Base-by-base conservation (phyloP, 1,140 invertebrate species). In the Drosophila virilis region DNA sequence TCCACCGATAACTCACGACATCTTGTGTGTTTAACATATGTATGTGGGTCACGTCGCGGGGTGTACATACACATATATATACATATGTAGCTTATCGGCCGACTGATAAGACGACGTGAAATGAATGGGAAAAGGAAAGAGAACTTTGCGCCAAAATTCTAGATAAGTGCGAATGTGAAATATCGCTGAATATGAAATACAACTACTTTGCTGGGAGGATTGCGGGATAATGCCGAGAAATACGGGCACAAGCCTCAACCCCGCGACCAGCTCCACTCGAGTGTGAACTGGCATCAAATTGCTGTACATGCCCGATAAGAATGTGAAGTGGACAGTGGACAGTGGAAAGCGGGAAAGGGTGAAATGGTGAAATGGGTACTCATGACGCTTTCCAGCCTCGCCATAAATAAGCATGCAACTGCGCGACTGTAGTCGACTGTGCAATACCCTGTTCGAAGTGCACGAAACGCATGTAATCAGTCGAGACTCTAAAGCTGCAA, bases 101-200 rank as follows among this genome's bases (percentile, higher is more conserved):
- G 13, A 6, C 57, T 78, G 79, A 83, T 83, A 83, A 69, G 48
- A 50, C 6, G 15, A 22, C 2, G n/a, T 12, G n/a, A 58, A 51
- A 6, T 42, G 1, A 22, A 28, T 4, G 22, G 5, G 22, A 28
- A 5, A 28, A 28, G 3, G 22, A 28, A 5, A 28, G 3, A 28
- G 22, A 28, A 28, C 40, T 6, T n/a, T 13, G 40, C 40, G n/a
- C n/a, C n/a, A 42, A 42, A 42, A 42, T 6, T 42, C 9, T 13
- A 12, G 73, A 73, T 76, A 79, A 66, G 50, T 43, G 42, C 32
- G 77, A 80, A 79, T 74, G 71, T 74, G 58, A 79, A 70, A 74
- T 62, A 54, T 40, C 7, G 12, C n/a, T 28, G n/a, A n/a, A 33
- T 7, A 33, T 2, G 13, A 51, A 13, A 38, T 10, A n/a, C 12